Conservation (phyloP, 2,113 vertebrate genomes). For the Coptodon bakossiorum region DNA sequence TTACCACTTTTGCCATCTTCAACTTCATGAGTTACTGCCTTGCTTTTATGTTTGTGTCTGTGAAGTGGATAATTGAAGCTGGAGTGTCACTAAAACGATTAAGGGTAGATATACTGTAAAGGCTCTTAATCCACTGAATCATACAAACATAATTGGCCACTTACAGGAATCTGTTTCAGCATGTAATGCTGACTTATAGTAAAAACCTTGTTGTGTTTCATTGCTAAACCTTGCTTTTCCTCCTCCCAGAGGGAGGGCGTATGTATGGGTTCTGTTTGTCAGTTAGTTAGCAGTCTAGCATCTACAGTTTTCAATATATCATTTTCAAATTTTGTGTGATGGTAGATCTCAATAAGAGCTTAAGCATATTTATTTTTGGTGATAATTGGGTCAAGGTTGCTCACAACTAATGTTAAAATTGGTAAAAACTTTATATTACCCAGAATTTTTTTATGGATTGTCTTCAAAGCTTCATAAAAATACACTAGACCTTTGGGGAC, state of each 20-base stretch:
- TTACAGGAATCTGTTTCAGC: neutral
- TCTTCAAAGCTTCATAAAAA: neutral
- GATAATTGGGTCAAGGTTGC: neutral
- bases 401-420: neutral
- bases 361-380: neutral
- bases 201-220: neutral
- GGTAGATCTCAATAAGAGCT: neutral
- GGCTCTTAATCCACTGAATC: neutral
- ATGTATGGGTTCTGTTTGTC: neutral
- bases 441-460: neutral
- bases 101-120: neutral
- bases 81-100: neutral
- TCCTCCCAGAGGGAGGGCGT: neutral
- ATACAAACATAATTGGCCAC: neutral
- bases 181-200: neutral
- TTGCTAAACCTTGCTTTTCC: neutral
- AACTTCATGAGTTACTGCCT: constrained; percentile 74
- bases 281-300: neutral
- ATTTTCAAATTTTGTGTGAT: neutral
- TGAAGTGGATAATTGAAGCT: constrained; percentile 39
- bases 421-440: neutral
- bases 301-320: neutral
- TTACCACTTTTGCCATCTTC: constrained; percentile 70
- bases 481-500: neutral
- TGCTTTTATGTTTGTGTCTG: constrained; percentile 20